Conservation (phyloP, 2,113 vertebrate species). For the Nyctereutes procyonoides region DNA sequence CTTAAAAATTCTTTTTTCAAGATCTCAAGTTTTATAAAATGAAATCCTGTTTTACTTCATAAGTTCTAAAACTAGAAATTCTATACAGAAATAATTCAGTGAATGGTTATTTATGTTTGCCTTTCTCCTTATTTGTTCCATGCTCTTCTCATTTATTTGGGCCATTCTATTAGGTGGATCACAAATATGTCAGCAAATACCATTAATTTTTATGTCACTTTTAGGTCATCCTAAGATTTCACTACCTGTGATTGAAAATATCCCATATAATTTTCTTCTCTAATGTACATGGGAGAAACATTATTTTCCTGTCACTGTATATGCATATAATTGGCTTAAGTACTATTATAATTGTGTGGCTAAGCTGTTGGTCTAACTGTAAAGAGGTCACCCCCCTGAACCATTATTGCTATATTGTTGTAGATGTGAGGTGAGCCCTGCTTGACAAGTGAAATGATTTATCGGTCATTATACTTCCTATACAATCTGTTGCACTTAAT, state of each 20-base stretch:
- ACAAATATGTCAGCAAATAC: neutral
- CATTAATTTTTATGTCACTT: conserved; percentile 21
- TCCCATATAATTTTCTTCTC: neutral
- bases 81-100: neutral
- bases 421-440: neutral
- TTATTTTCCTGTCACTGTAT: neutral
- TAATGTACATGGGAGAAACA: neutral
- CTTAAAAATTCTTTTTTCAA: neutral
- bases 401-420: neutral
- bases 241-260: neutral
- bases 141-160: neutral
- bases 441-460: neutral
- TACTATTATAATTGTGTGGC: neutral
- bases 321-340: neutral
- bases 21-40: neutral
- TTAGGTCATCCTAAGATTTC: neutral
- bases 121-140: neutral
- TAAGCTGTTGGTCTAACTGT: neutral
- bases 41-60: neutral
- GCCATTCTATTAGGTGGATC: neutral
- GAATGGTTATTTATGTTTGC: neutral
- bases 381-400: neutral
- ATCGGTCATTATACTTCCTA: neutral
- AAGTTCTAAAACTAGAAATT: conserved; percentile 11
- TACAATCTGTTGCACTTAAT: neutral